phyloP scores from a whole-genome alignment of 2,888 invertebrate species.

The Strigamia maritima region DNA sequence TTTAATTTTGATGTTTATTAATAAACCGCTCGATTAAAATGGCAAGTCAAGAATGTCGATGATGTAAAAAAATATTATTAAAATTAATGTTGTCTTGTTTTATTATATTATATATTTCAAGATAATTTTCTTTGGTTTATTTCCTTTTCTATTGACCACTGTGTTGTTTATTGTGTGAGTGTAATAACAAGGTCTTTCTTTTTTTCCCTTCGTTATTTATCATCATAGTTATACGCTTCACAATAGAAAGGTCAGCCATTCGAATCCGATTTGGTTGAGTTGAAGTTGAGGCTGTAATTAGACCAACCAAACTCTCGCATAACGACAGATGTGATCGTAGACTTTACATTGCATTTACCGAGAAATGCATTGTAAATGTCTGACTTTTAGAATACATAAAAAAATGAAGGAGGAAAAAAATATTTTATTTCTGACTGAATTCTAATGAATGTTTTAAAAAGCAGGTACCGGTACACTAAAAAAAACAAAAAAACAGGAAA shows the following conservation, averaged over 20 bases:
- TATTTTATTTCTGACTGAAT: neutral
- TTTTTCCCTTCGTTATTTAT: slow-evolving; percentile 24
- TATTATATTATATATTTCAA: neutral
- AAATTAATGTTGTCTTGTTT: neutral
- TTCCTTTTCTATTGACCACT: slow-evolving; percentile 7
- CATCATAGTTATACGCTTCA: slow-evolving; percentile 28
- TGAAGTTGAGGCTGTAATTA: slow-evolving; percentile 30
- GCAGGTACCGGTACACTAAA: too few species aligned
- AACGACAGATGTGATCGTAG: slow-evolving; percentile 28
- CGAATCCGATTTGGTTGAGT: slow-evolving; percentile 34
- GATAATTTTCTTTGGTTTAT: neutral
- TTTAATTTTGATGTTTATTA: neutral
- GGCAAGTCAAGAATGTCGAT: too few species aligned
- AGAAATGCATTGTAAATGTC: slow-evolving; percentile 18
- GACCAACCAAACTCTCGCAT: slow-evolving; percentile 8
- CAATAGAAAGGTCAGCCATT: slow-evolving; percentile 30
- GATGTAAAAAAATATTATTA: too few species aligned
- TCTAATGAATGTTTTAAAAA: neutral
- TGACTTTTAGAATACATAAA: neutral
- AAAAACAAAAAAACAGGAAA: neutral
- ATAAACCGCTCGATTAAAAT: neutral
- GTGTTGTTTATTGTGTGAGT: slow-evolving; percentile 17
- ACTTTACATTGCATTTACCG: neutral
- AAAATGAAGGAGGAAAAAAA: neutral
- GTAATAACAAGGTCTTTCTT: slow-evolving; percentile 10